Conservation (phyloP, 2,797 vertebrate genomes). For the Darevskia mixta region DNA sequence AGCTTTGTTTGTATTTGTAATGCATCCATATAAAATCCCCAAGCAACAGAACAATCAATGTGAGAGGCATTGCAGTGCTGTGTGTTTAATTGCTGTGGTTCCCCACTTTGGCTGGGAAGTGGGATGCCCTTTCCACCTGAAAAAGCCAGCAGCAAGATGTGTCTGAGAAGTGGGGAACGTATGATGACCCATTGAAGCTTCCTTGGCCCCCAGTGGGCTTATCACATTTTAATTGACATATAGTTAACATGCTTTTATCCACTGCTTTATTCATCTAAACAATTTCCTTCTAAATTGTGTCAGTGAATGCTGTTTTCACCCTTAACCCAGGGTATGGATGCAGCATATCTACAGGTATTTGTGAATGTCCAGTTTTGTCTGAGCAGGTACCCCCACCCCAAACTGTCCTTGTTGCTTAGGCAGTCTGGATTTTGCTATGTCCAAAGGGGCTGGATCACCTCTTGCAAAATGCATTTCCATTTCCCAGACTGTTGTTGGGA, state of each 20-base stretch:
- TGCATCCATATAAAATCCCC: background rate
- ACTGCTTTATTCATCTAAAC: background rate
- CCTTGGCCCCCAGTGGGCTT: background rate
- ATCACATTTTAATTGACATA: background rate
- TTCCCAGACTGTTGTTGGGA: background rate
- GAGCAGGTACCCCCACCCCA: background rate
- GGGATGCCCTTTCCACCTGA: too few species aligned
- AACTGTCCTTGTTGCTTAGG: background rate
- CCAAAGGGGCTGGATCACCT: background rate
- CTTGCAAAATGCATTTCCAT: background rate
- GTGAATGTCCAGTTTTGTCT: background rate
- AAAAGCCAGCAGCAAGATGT: background rate
- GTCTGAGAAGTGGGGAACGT: background rate
- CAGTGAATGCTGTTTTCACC: background rate
- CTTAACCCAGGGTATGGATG: background rate
- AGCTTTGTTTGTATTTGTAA: background rate
- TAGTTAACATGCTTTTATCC: background rate
- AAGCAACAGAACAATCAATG: background rate
- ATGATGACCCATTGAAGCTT: background rate
- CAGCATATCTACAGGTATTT: background rate
- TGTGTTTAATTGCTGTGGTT: background rate
- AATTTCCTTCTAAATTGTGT: background rate
- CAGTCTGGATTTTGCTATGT: background rate
- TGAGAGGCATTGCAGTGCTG: accelerated
- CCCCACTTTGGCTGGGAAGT: background rate